Base-by-base conservation (phyloP, 2,888 invertebrate species). In the Agrotis puta region DNA sequence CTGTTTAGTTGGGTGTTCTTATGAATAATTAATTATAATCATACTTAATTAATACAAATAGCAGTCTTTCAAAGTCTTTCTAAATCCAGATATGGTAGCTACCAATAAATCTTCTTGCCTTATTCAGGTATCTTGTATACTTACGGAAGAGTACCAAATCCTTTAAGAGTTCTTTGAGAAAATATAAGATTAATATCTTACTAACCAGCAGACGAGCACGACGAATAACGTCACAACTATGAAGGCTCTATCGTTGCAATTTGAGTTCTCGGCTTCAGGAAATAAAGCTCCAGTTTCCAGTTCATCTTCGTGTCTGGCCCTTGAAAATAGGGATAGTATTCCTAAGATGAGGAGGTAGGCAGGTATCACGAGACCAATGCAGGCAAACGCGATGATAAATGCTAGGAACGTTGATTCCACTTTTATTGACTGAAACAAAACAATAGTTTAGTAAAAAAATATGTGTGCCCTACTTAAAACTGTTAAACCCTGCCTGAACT, bases 401-500 rank as follows among this genome's bases (percentile, higher is more conserved):
- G 96, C 96, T 74, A 98, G 94, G 89, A 98, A 97, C 53, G 97
- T 97, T 18, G 97, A 97, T 90, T 98, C 98, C 88, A 97, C 96
- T 93, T 97, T 97, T 86, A 98, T 95, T 62, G 97, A 97, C 98
- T 98, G 95, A 58, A 95, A 96, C 64, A 71, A 69, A 80, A 73
- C 54, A 64, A 58, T 62, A 57, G 11, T 1, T 54, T 59, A 50
- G 54, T 57, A 69, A 43, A 20, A 74, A 67, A 14, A 33, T n/a
- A n/a, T n/a, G n/a, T n/a, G n/a, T n/a, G n/a, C n/a, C n/a, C n/a
- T n/a, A n/a, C n/a, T n/a, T n/a, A n/a, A n/a, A n/a, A n/a, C n/a
- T n/a, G n/a, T n/a, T n/a, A n/a, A n/a, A n/a, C n/a, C n/a, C n/a
- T n/a, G n/a, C n/a, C n/a, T n/a, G n/a, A n/a, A n/a, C n/a, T n/a